Conservation (phyloP, 2,113 vertebrate genomes). For the Manacus vitellinus region DNA sequence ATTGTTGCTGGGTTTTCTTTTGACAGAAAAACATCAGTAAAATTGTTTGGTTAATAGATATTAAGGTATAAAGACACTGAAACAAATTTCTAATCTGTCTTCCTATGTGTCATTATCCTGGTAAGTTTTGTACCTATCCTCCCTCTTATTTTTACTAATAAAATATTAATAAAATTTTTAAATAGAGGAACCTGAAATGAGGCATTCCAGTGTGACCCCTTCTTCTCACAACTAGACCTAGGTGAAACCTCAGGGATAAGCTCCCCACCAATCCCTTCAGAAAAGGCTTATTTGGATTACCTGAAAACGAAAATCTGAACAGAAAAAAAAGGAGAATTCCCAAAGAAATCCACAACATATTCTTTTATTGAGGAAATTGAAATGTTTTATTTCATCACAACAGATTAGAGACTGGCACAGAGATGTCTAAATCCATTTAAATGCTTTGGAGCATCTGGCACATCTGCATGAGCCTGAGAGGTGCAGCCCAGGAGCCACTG, state of each 20-base stretch:
- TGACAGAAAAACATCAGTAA: not conserved
- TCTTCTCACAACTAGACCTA: not conserved
- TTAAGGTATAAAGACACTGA: not conserved
- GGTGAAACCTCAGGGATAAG: fast-evolving
- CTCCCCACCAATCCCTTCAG: fast-evolving
- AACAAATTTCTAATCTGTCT: not conserved
- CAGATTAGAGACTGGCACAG: not conserved
- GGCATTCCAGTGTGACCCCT: not conserved
- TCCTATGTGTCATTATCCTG: not conserved
- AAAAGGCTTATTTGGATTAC: not conserved
- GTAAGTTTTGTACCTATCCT: not conserved
- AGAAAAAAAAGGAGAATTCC: not conserved
- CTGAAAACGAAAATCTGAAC: not conserved
- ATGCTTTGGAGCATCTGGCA: not conserved
- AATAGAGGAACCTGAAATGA: not conserved
- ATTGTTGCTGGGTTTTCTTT: not conserved
- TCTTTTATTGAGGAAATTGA: not conserved
- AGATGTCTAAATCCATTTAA: not conserved
- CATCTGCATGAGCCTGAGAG: not conserved
- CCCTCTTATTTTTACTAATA: not conserved
- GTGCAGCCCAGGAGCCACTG: not conserved
- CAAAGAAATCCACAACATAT: not conserved
- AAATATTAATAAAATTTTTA: not conserved
- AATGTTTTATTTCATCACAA: not conserved
- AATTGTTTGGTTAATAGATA: not conserved